These are phyloP conservation scores for Macaria notata DNA, from an alignment of 2,888 invertebrate genomes.

Conservation along the genomic window DNA sequence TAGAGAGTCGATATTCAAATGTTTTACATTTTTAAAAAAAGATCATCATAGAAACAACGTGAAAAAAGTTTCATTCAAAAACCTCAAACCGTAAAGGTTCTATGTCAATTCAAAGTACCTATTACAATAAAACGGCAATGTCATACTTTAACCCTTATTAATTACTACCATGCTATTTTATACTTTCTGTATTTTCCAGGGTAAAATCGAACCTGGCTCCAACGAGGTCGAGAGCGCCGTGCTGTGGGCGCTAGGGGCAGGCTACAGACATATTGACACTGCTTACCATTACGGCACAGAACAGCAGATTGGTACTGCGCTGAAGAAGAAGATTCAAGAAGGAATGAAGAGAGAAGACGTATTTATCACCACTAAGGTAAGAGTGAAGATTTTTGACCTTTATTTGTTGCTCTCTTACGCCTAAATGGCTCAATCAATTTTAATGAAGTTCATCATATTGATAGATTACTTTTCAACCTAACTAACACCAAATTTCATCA, in stretches of 20 bases:
- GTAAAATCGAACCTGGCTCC: conserved; percentile 39
- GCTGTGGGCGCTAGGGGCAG: conserved; percentile 79
- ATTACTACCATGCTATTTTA: no score
- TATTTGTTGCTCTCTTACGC: no score
- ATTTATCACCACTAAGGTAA: conserved; percentile 81
- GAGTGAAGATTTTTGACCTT: no score
- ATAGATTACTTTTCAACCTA: not conserved
- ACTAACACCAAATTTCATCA: not conserved
- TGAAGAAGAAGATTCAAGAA: conserved; percentile 62
- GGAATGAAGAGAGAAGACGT: conserved; percentile 76
- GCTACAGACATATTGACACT: conserved; percentile 85
- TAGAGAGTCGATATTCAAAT: no score
- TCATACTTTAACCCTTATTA: no score
- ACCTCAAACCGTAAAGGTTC: no score
- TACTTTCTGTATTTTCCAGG: conserved; percentile 32
- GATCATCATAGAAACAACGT: no score
- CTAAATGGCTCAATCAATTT: not conserved
- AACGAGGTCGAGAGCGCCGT: conserved; percentile 70
- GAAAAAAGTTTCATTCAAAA: no score
- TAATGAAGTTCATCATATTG: not conserved
- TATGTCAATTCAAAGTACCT: no score
- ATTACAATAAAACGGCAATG: no score
- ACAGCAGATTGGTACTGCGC: conserved; percentile 75
- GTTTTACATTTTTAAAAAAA: no score
- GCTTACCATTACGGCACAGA: conserved; percentile 83